These are phyloP conservation scores for Cyprinella venusta DNA, from an alignment of 2,797 vertebrate species.

Conservation along the genomic window DNA sequence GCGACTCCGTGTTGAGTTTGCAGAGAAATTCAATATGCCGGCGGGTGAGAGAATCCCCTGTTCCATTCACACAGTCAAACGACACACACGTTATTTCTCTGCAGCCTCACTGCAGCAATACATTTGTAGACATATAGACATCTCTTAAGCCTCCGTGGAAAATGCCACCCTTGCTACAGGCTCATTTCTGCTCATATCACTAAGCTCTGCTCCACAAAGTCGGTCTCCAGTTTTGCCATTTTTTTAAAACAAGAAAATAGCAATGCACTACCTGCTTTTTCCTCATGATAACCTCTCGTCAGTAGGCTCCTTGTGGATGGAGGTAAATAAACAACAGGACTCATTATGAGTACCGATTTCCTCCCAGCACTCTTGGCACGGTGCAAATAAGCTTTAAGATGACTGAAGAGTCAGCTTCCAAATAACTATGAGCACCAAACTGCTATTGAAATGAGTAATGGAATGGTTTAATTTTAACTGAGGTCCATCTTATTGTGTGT, in stretches of 20 bases:
- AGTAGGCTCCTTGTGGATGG: conserved; percentile 57
- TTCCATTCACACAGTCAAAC: conserved; percentile 31
- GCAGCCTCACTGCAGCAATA: conserved; percentile 55
- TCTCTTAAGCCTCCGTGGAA: conserved; percentile 40
- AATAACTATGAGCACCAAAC: conserved; percentile 64
- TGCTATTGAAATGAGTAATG: conserved; percentile 57
- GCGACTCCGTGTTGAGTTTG: conserved; percentile 43
- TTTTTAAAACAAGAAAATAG: conserved; percentile 29
- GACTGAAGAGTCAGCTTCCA: conserved; percentile 59
- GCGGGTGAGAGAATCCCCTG: conserved; percentile 33
- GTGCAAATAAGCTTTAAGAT: conserved; percentile 60
- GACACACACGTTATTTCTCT: conserved; percentile 40
- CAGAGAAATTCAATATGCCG: conserved; percentile 9
- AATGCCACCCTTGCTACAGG: conserved; percentile 36
- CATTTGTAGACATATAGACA: conserved; percentile 39
- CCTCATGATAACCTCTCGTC: conserved; percentile 44
- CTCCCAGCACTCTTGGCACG: conserved; percentile 64
- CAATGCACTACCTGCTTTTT: conserved; percentile 25
- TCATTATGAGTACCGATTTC: conserved; percentile 72
- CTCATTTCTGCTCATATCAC: conserved; percentile 23
- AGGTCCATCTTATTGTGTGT: conserved; percentile 54
- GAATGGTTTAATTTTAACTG: conserved; percentile 70
- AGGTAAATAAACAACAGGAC: conserved; percentile 72
- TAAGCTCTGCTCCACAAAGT: conserved; percentile 35
- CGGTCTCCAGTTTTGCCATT: conserved; percentile 19